A percentile compares a stretch with the other conserved stretches of the same genome.
phyloP scores from a whole-genome alignment of 2,888 invertebrate genomes.

The Leptinotarsa juncta region DNA sequence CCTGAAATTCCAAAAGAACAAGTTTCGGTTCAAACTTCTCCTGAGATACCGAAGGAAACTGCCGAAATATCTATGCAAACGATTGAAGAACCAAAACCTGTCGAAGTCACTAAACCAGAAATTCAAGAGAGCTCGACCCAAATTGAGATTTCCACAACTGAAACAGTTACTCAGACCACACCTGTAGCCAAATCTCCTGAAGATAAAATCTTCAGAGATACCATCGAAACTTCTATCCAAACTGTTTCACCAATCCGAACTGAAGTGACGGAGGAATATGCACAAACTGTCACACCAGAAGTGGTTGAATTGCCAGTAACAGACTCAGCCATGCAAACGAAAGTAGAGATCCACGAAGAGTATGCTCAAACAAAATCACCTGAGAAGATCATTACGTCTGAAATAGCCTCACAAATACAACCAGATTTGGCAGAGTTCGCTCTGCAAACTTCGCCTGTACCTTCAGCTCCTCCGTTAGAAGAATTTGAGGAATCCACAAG shows the following conservation, averaged over 20 bases:
- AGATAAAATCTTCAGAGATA: constrained; percentile 50
- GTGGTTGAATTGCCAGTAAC: constrained; percentile 50
- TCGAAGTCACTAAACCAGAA: constrained; percentile 62
- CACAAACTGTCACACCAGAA: constrained; percentile 60
- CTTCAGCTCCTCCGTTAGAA: constrained; percentile 37
- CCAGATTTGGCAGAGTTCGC: constrained; percentile 41
- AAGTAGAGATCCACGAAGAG: constrained; percentile 57
- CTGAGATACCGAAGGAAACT: constrained; percentile 62
- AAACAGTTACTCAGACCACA: constrained; percentile 67
- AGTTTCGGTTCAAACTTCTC: constrained; percentile 39
- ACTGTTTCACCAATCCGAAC: constrained; percentile 61
- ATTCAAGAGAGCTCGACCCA: constrained; percentile 66
- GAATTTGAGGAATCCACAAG: constrained; percentile 17
- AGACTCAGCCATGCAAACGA: constrained; percentile 63
- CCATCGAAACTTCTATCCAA: constrained; percentile 65
- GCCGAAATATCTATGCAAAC: constrained; percentile 72
- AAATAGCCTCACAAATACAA: constrained; percentile 49
- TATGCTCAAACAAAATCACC: constrained; percentile 66
- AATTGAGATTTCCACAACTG: constrained; percentile 59
- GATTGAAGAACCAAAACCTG: constrained; percentile 51
- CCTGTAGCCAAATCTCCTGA: constrained; percentile 51
- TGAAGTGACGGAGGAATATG: constrained; percentile 57
- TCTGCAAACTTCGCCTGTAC: constrained; percentile 49
- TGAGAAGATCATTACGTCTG: constrained; percentile 53
- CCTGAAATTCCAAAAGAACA: constrained; percentile 26